Base-by-base conservation (phyloP, 2,797 vertebrate genomes). In the Hippocampus kuda region DNA sequence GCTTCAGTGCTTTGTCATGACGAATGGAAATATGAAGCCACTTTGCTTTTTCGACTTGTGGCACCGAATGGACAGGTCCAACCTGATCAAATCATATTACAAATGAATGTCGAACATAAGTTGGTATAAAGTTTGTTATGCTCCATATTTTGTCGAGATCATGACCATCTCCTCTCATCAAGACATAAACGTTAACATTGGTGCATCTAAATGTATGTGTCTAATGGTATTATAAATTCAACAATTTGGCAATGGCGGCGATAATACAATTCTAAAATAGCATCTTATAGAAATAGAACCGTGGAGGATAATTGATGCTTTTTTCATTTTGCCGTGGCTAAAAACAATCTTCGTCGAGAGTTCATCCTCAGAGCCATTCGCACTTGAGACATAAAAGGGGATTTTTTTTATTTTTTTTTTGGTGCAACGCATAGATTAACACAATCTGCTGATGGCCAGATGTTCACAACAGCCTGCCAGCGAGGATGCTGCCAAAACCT, bases 381-480 rank as follows among this genome's bases (percentile, higher is more conserved):
- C 84, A 84, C 79, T 80, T 84, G 72, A 71, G 63, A 75, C 75
- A 82, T 76, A 79, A 81, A 60, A 84, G 75, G 83, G 71, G 74
- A 80, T 78, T 84, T 85, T 83, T 85, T 76, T 83, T 79, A n/a
- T 48, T 49, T 51, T 51, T 51, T 46, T 4, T 15, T 34, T 5
- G 34, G 57, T 79, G 73, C 75, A 26, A 42, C 70, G 62, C 65
- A 67, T 71, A 86, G 85, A 90, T 90, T 84, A 88, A 83, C 81
- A 73, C 76, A 85, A 84, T 87, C 82, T 77, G 72, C 83, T 81
- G 83, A 86, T 88, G 82, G 77, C 88, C 87, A 89, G 88, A 88
- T 91, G 89, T 89, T 89, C 73, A 57, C 53, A 72, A 69, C 57
- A 59, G 71, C 75, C 82, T 82, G 81, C 77, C 82, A 83, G 79